These are phyloP conservation scores for Thomomys bottae DNA, from an alignment of 2,113 vertebrate species.

Conservation along the genomic window DNA sequence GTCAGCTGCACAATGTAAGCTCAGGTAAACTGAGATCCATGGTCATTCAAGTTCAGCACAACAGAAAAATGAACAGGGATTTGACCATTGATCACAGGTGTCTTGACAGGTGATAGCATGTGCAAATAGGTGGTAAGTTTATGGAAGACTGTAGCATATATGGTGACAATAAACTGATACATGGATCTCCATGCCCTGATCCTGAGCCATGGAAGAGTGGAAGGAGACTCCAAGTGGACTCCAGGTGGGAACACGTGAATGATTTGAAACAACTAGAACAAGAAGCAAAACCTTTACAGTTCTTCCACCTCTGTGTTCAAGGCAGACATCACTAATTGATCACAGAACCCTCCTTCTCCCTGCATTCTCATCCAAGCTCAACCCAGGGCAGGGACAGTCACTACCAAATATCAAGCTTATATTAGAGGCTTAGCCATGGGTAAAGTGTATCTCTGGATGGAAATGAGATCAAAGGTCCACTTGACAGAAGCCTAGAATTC, in stretches of 20 bases:
- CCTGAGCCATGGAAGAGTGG: neutral
- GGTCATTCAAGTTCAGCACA: neutral
- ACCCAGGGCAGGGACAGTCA: neutral
- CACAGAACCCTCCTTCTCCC: neutral
- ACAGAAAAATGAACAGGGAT: neutral
- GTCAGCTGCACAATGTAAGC: neutral
- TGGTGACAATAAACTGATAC: neutral
- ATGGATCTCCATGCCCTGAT: neutral
- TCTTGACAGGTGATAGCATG: accelerated
- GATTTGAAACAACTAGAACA: neutral
- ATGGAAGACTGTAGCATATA: neutral
- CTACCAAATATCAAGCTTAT: neutral
- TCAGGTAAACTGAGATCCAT: neutral
- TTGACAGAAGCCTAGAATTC: neutral
- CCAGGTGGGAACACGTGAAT: neutral
- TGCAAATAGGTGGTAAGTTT: neutral
- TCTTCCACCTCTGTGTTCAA: neutral
- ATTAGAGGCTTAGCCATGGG: neutral
- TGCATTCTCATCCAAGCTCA: neutral
- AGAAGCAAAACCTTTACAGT: neutral
- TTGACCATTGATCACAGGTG: neutral
- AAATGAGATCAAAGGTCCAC: neutral
- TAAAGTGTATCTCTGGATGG: neutral
- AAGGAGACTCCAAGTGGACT: neutral
- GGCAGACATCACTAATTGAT: constrained; percentile 23